Base-by-base conservation (phyloP, 2,797 vertebrate genomes). In the Hoplostethus atlanticus region DNA sequence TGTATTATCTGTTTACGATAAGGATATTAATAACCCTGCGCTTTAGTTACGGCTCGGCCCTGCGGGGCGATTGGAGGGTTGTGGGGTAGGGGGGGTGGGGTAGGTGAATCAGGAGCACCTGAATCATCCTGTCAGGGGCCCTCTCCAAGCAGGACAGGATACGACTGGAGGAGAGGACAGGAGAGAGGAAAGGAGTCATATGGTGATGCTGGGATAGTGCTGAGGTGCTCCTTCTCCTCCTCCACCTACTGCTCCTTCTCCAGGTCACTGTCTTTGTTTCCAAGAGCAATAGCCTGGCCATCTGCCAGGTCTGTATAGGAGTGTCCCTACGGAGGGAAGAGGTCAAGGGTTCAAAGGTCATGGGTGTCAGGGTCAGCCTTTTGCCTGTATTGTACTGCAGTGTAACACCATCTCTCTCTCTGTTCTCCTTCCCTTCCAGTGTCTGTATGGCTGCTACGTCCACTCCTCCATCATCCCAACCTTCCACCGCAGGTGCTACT, bases 401-500 rank as follows among this genome's bases (percentile, higher is more conserved):
- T 76, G 21, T 83, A 80, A 87, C 30, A n/a, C 63, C 25, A 42
- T 71, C 53, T 81, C 51, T 79, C 72, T 77, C 73, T 87, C 47
- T 73, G 60, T 63, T 73, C 25, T 46, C 10, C 12, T 36, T 78
- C 68, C 68, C 66, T 65, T 73, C 72, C 81, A 99, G 98, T 99
- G 98, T 96, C 94, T 99, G 88, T 99, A 99, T 64, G 98, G 98
- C 94, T 99, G 98, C 94, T 99, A 99, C 66, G 98, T 99, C 84
- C 98, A 99, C 93, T 99, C 98, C 90, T 99, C 98, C 93, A 98
- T 99, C 95, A 99, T 99, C 95, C 98, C 98, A 92, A 99, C 98
- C 88, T 99, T 99, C 96, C 98, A 99, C 95, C 96, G 98, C 91
- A 95, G 92, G 92, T 96, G 93, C 92, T 95, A 95, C 91, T 96